phyloP scores from a whole-genome alignment of 37 sponge, comb jelly and placozoan genomes.

The Chondrilla cf. caribensis region DNA sequence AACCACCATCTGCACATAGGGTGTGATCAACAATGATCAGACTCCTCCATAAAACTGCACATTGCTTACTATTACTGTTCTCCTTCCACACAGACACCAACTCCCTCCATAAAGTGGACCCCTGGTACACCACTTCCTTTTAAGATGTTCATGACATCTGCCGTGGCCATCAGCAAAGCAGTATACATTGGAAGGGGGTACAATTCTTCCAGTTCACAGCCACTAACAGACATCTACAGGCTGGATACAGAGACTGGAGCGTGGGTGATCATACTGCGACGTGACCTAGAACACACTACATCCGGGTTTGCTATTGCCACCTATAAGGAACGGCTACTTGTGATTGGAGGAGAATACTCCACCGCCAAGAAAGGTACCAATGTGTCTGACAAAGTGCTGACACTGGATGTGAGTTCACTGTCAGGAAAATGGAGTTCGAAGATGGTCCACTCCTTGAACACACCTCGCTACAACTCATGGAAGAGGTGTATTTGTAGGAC shows the following conservation, averaged over 20 bases:
- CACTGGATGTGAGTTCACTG: neutral
- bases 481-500: neutral
- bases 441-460: neutral
- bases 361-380: neutral
- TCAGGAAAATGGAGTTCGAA: neutral
- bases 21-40: no score
- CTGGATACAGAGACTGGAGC: neutral
- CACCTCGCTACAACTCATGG: neutral
- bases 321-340: neutral
- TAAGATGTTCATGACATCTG: conserved; percentile 4
- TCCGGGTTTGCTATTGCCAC: conserved; percentile 1
- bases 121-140: neutral
- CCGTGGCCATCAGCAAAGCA: neutral
- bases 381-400: conserved; percentile 23
- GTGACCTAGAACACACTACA: neutral
- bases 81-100: no score
- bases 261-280: conserved; percentile 5
- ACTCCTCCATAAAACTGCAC: no score
- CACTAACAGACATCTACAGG: conserved; percentile 1
- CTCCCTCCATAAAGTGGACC: neutral
- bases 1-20: no score
- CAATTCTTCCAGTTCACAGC: neutral
- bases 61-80: no score
- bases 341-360: conserved; percentile 6
- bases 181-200: conserved; percentile 22